These are phyloP conservation scores for Protonemura montana DNA, from an alignment of 2,888 invertebrate genomes.

Conservation along the genomic window DNA sequence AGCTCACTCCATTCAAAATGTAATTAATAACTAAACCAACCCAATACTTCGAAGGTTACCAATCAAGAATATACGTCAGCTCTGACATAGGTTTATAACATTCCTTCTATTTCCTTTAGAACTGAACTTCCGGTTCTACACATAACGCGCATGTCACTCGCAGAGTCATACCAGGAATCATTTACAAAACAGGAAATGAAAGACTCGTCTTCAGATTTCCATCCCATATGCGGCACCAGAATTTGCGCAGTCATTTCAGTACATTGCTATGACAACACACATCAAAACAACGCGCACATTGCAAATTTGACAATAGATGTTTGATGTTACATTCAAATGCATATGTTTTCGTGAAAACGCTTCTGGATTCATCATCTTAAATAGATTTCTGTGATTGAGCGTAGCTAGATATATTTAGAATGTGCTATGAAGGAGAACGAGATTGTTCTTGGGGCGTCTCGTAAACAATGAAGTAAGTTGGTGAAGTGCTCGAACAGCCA, in stretches of 20 bases:
- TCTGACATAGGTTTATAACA: background rate
- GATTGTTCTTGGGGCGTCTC: no score
- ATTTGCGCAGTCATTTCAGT: background rate
- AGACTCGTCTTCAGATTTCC: background rate
- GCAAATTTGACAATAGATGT: background rate
- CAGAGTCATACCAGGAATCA: background rate
- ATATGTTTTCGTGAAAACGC: background rate
- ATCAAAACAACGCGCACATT: background rate
- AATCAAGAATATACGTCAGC: background rate
- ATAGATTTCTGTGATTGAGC: no score
- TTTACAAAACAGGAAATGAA: background rate
- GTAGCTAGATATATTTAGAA: no score
- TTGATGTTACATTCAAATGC: background rate
- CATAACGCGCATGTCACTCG: background rate
- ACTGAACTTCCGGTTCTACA: background rate
- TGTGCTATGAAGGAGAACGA: no score
- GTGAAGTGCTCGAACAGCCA: no score
- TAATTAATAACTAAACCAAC: background rate
- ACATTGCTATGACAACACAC: background rate
- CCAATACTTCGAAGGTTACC: background rate
- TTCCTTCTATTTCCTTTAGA: slow-evolving; percentile 2
- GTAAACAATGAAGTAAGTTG: no score
- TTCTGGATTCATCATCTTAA: background rate
- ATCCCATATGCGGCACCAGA: background rate
- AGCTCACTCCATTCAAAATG: background rate